Evolutionary conservation across 2,888 invertebrate genomes (phyloP).

Genomic region (Phanerotoma sp.): DNA sequence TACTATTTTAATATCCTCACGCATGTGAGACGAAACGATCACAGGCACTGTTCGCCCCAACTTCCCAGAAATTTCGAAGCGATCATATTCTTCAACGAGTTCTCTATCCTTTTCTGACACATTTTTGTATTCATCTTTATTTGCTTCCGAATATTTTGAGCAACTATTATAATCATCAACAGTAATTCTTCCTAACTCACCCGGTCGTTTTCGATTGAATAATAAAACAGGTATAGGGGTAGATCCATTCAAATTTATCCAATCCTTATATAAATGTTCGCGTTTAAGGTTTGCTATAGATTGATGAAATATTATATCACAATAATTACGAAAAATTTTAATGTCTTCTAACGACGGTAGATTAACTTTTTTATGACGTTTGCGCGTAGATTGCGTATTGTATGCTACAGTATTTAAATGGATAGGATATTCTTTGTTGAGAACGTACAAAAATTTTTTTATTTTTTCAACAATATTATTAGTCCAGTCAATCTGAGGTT

Average conservation of each 20-base stretch:
- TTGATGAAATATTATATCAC: not conserved
- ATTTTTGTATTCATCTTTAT: constrained; percentile 12
- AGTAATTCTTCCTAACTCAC: constrained; percentile 21
- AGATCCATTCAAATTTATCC: constrained; percentile 15
- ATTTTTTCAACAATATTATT: constrained; percentile 12
- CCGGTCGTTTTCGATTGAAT: constrained; percentile 30
- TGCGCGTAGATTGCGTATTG: constrained; percentile 7
- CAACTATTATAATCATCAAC: constrained; percentile 20
- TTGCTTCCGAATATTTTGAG: constrained; percentile 2
- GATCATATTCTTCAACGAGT: constrained; percentile 22
- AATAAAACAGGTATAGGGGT: constrained; percentile 20
- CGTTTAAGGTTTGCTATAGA: not conserved
- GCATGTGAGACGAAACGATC: constrained; percentile 10
- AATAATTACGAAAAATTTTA: constrained; percentile 2
- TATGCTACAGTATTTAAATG: constrained; percentile 28
- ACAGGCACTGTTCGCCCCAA: constrained; percentile 26
- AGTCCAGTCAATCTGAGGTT: too few relatives aligned
- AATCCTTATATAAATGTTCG: constrained; percentile 2
- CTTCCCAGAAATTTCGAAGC: constrained; percentile 30
- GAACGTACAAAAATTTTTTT: constrained; percentile 30
- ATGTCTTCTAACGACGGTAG: constrained; percentile 19
- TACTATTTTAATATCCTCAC: constrained; percentile 14
- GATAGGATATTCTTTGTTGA: constrained; percentile 24
- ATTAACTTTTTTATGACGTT: constrained; percentile 9
- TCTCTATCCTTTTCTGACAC: constrained; percentile 15